phyloP scores from a whole-genome alignment of 2,888 invertebrate genomes.

The Chrysodeixis includens region DNA sequence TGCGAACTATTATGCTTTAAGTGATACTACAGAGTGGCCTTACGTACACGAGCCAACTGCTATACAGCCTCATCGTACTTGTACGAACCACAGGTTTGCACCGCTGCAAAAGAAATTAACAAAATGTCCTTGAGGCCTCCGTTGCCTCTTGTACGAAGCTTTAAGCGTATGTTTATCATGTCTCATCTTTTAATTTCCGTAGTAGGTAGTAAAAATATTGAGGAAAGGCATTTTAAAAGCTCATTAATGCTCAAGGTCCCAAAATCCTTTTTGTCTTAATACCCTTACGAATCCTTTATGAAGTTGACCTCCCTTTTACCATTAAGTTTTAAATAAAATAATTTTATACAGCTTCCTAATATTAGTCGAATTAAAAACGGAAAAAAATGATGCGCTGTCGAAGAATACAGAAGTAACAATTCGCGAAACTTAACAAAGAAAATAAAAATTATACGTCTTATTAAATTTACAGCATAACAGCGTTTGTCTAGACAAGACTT shows the following conservation, averaged over 20 bases:
- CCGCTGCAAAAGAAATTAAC: too few species aligned
- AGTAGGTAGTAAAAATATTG: neutral
- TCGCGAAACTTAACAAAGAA: slow-evolving; percentile 19
- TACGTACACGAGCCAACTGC: too few species aligned
- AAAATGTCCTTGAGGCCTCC: too few species aligned
- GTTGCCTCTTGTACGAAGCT: too few species aligned
- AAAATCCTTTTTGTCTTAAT: neutral
- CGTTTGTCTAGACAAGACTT: slow-evolving; percentile 50
- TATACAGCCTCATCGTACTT: too few species aligned
- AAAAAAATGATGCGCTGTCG: slow-evolving; percentile 24
- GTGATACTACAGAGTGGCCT: too few species aligned
- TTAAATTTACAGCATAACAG: slow-evolving; percentile 45
- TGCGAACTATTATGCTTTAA: too few species aligned
- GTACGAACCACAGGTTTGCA: too few species aligned
- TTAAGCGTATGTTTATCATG: neutral
- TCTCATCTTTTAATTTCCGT: neutral
- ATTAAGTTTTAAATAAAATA: neutral
- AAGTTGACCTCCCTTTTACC: neutral
- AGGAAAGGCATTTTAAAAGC: neutral
- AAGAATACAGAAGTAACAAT: slow-evolving; percentile 38
- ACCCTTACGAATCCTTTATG: neutral
- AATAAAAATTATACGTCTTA: slow-evolving; percentile 50
- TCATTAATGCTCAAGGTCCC: neutral
- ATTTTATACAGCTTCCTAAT: neutral
- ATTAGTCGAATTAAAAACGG: slow-evolving; percentile 7